These are phyloP conservation scores for Piprites chloris DNA, from an alignment of 2,113 vertebrate species.

Conservation along the genomic window DNA sequence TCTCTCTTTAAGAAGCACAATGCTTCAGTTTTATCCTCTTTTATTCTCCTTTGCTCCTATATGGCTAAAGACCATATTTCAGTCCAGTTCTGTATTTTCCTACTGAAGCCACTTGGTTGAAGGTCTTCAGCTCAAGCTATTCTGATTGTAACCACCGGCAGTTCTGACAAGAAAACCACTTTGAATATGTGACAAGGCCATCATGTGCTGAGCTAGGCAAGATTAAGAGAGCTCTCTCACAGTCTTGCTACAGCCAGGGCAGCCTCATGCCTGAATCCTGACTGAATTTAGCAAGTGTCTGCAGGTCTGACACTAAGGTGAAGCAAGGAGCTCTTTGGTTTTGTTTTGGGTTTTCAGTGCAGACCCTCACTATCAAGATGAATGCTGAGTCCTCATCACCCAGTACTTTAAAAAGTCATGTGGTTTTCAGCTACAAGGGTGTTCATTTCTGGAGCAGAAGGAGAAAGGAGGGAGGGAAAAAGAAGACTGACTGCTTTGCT, in stretches of 20 bases:
- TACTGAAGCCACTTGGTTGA: background rate
- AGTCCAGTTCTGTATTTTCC: background rate
- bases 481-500: background rate
- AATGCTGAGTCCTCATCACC: background rate
- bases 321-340: background rate
- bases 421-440: accelerated
- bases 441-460: background rate
- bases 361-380: background rate
- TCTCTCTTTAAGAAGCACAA: background rate
- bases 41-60: background rate
- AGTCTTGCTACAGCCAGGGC: background rate
- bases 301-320: background rate
- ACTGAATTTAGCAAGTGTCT: background rate
- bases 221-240: background rate
- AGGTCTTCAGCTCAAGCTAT: background rate
- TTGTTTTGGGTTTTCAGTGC: background rate
- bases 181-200: background rate
- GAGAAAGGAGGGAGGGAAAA: background rate
- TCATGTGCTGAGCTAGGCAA: background rate
- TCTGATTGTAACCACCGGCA: background rate
- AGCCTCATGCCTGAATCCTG: background rate
- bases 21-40: background rate
- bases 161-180: background rate
- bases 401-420: background rate
- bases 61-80: background rate